Percentiles rank a stretch among this genome's conserved stretches.
Conservation (phyloP, 2,113 vertebrate genomes). For the Archocentrus centrarchus region DNA sequence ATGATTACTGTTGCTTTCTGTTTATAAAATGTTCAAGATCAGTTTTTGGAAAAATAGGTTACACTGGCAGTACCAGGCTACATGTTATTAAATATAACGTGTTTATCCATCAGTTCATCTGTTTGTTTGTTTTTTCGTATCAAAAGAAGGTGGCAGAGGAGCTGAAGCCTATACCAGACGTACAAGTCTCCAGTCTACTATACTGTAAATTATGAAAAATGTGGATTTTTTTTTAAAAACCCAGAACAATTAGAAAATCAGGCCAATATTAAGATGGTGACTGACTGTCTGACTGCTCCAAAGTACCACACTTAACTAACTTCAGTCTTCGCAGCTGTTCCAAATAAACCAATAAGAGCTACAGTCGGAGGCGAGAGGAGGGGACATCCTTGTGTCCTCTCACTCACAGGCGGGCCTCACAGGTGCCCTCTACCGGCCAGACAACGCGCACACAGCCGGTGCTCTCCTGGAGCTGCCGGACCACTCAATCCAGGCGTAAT, state of each 20-base stretch:
- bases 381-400: slow-evolving; percentile 14
- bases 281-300: not conserved
- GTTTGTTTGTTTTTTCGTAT: not conserved
- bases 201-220: too few species aligned
- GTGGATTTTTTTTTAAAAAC: too few species aligned
- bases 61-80: not conserved
- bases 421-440: slow-evolving; percentile 75
- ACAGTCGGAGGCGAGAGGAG: slow-evolving; percentile 25
- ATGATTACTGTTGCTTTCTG: not conserved
- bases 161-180: too few species aligned
- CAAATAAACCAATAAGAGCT: slow-evolving; percentile 6
- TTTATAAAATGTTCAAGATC: not conserved
- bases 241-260: not conserved
- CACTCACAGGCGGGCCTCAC: slow-evolving; percentile 32
- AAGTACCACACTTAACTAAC: not conserved
- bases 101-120: not conserved
- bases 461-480: slow-evolving; percentile 63
- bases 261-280: not conserved
- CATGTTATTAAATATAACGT: not conserved
- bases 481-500: slow-evolving; percentile 72
- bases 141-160: too few species aligned
- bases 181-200: too few species aligned
- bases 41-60: not conserved
- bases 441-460: slow-evolving; percentile 42
- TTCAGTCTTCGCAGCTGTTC: slow-evolving; percentile 27